Evolutionary conservation across 2,797 vertebrate genomes (phyloP).

Genomic region (Lithobates pipiens): DNA sequence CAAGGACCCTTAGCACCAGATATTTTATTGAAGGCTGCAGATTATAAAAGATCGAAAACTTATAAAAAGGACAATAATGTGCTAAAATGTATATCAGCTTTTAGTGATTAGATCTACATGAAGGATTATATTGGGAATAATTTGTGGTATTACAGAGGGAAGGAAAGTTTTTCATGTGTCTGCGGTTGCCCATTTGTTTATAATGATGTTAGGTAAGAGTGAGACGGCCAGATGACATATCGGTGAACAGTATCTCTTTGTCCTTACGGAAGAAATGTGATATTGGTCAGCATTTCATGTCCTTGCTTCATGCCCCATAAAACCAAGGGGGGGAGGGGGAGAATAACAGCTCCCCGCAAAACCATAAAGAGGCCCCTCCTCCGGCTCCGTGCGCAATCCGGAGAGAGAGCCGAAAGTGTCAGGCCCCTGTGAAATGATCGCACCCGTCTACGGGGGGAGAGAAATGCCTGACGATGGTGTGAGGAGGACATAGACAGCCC

Average conservation of each 20-base stretch:
- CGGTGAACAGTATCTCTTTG: constrained; percentile 40
- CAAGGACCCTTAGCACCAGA: no score
- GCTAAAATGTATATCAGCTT: no score
- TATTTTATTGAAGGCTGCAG: no score
- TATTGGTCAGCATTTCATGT: constrained; percentile 28
- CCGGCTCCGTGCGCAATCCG: not conserved
- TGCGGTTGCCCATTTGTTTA: no score
- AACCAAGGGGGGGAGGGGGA: not conserved
- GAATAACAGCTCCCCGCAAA: constrained; percentile 26
- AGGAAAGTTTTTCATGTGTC: no score
- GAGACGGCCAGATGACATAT: constrained; percentile 20
- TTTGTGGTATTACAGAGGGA: no score
- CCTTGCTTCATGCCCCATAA: constrained; percentile 42
- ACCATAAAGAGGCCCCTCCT: constrained; percentile 18
- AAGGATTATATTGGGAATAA: no score
- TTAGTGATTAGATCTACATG: no score
- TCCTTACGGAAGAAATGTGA: constrained; percentile 35
- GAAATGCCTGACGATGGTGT: not conserved
- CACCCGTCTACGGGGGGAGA: no score
- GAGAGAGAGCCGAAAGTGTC: not conserved
- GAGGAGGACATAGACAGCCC: not conserved
- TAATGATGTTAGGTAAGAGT: not conserved
- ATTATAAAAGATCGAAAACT: no score
- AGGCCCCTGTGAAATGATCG: constrained; percentile 7
- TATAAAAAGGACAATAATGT: no score